phyloP scores from a whole-genome alignment of 2,797 vertebrate genomes.

The Coreius guichenoti region DNA sequence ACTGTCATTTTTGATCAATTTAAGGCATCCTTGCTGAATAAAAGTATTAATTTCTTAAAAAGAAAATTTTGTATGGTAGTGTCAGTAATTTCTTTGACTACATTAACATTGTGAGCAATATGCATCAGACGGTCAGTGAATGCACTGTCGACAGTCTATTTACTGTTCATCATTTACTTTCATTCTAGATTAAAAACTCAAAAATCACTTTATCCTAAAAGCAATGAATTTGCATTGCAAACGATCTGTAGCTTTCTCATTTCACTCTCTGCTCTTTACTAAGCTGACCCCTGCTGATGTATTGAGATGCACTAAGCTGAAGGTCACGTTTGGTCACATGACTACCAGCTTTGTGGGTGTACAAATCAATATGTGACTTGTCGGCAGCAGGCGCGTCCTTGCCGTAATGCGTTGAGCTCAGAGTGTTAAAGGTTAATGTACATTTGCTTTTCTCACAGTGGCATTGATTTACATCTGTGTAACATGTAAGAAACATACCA shows the following conservation, averaged over 20 bases:
- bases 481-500: slow-evolving; percentile 32
- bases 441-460: slow-evolving; percentile 45
- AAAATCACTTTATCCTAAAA: slow-evolving; percentile 50
- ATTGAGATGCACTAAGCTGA: slow-evolving; percentile 20
- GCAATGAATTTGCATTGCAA: slow-evolving; percentile 61
- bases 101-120: neutral
- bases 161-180: slow-evolving; percentile 23
- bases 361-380: slow-evolving; percentile 34
- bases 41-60: neutral
- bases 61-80: too few relatives aligned
- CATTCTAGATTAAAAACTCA: slow-evolving; percentile 38
- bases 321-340: slow-evolving; percentile 37
- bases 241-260: slow-evolving; percentile 27
- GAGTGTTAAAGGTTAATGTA: slow-evolving; percentile 52
- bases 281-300: slow-evolving; percentile 23
- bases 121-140: neutral
- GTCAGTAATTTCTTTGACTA: neutral
- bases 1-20: neutral
- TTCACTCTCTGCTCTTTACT: slow-evolving; percentile 39
- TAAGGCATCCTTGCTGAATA: neutral
- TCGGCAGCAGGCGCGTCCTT: slow-evolving; percentile 20
- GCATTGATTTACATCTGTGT: slow-evolving; percentile 48
- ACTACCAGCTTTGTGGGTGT: slow-evolving; percentile 39
- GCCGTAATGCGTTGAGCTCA: slow-evolving; percentile 12
- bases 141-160: neutral